A percentile compares a stretch with the other conserved stretches of the same genome.
These are phyloP conservation scores for Acanthochromis polyacanthus DNA, from an alignment of 2,113 vertebrate genomes.

Conservation along the genomic window DNA sequence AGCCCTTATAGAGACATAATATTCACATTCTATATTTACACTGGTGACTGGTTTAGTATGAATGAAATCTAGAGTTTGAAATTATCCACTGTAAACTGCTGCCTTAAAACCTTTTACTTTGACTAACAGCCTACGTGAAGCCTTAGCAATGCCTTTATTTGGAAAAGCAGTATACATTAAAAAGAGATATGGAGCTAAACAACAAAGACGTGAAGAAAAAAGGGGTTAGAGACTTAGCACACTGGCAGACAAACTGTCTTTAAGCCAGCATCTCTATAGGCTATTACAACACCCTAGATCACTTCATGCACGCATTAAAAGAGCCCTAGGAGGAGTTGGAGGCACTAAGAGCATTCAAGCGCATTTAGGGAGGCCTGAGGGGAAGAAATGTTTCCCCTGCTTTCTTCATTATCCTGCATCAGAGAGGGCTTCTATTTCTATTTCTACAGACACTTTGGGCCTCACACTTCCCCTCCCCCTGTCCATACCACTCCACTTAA, in stretches of 20 bases:
- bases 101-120: conserved; percentile 56
- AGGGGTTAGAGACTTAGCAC: conserved; percentile 8
- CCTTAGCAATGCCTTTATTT: conserved; percentile 49
- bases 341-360: conserved; percentile 78
- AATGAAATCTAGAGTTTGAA: not conserved
- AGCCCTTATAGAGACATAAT: not conserved
- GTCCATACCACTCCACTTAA: conserved; percentile 71
- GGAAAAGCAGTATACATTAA: conserved; percentile 34
- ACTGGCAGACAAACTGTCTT: conserved; percentile 32
- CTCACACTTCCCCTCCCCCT: conserved; percentile 31
- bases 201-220: conserved; percentile 15
- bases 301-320: conserved; percentile 63
- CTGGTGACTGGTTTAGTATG: not conserved
- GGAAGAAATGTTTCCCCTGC: conserved; percentile 70
- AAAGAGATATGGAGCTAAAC: conserved; percentile 33
- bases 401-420: conserved; percentile 82
- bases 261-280: conserved; percentile 30
- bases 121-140: conserved; percentile 37
- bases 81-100: conserved; percentile 41
- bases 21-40: conserved; percentile 19
- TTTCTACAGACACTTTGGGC: conserved; percentile 37
- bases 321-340: conserved; percentile 60
- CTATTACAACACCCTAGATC: conserved; percentile 56
- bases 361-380: conserved; percentile 79
- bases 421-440: conserved; percentile 52